Percentiles rank a stretch among this genome's conserved stretches.
phyloP scores from a whole-genome alignment of 1,140 invertebrate species.

The Scylla paramamosain region DNA sequence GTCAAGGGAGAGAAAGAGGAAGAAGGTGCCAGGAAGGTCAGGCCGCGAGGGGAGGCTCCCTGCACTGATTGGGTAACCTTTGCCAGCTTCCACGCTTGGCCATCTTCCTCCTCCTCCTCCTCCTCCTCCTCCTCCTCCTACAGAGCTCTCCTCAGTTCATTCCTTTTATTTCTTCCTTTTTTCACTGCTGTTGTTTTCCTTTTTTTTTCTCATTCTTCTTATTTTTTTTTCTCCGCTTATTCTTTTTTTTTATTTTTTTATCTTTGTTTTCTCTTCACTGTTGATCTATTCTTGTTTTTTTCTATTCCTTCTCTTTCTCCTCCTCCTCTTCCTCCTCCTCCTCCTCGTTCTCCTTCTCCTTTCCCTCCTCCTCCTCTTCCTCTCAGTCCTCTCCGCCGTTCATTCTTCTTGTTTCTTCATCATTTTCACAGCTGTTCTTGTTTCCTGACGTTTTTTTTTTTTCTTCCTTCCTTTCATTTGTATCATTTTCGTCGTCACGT shows the following conservation, averaged over 20 bases:
- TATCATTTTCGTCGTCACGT: too few relatives aligned
- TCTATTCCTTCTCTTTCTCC: neutral
- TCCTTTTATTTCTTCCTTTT: too few relatives aligned
- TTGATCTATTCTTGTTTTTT: neutral
- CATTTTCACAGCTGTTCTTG: too few relatives aligned
- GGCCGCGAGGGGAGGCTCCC: neutral
- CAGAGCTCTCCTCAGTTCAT: too few relatives aligned
- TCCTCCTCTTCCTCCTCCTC: neutral
- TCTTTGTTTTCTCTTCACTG: neutral
- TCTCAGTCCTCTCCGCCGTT: neutral
- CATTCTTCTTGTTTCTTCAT: too few relatives aligned
- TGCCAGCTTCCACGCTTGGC: neutral
- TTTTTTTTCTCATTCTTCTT: neutral
- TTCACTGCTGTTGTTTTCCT: too few relatives aligned
- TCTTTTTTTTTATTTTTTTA: neutral
- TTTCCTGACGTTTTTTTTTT: too few relatives aligned
- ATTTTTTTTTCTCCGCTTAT: neutral
- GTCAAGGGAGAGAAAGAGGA: neutral
- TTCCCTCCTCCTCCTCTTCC: neutral
- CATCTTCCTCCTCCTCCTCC: neutral
- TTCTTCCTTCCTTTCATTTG: too few relatives aligned
- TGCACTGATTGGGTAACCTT: conserved; percentile 45
- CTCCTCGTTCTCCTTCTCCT: neutral
- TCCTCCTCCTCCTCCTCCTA: neutral
- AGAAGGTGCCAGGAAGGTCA: conserved; percentile 6